phyloP scores from a whole-genome alignment of 2,888 invertebrate genomes.

The Plagodis dolabraria region DNA sequence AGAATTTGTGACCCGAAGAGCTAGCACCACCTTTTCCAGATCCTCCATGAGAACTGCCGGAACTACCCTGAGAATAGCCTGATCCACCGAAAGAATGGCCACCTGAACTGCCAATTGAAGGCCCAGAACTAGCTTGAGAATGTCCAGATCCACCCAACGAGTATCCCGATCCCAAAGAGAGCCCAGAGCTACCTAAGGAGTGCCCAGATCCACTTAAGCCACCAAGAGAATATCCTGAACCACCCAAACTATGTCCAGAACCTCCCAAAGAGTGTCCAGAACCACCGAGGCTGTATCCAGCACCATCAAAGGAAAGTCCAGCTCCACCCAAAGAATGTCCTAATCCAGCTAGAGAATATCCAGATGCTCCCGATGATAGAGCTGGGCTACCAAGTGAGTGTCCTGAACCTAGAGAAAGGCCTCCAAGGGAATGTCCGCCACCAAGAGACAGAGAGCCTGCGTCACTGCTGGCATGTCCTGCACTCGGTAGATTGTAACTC shows the following conservation, averaged over 20 bases:
- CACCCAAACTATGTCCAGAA: slow-evolving; percentile 41
- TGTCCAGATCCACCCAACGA: slow-evolving; percentile 27
- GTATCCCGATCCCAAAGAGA: slow-evolving; percentile 40
- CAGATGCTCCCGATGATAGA: slow-evolving; percentile 48
- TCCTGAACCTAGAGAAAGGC: slow-evolving; percentile 26
- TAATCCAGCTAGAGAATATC: slow-evolving; percentile 24
- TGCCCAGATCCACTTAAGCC: slow-evolving; percentile 40
- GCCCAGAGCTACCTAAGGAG: slow-evolving; percentile 49
- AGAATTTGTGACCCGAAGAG: slow-evolving; percentile 50
- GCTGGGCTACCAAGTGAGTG: slow-evolving; percentile 37
- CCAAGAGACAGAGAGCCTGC: slow-evolving; percentile 27
- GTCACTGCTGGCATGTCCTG: slow-evolving; percentile 48
- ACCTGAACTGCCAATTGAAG: slow-evolving; percentile 30
- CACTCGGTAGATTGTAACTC: slow-evolving; percentile 53
- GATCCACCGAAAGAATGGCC: slow-evolving; percentile 35
- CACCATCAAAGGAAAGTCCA: slow-evolving; percentile 45
- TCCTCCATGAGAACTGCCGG: slow-evolving; percentile 50
- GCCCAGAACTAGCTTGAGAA: slow-evolving; percentile 37
- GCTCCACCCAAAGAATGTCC: slow-evolving; percentile 35
- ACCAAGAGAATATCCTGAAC: slow-evolving; percentile 36
- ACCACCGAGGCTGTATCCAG: slow-evolving; percentile 34
- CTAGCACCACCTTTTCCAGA: slow-evolving; percentile 14
- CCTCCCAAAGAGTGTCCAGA: slow-evolving; percentile 46
- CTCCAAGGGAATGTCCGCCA: slow-evolving; percentile 34
- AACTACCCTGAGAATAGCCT: slow-evolving; percentile 39